Evolutionary conservation across 2,113 vertebrate genomes (phyloP).

Genomic region (Hippocampus zosterae): DNA sequence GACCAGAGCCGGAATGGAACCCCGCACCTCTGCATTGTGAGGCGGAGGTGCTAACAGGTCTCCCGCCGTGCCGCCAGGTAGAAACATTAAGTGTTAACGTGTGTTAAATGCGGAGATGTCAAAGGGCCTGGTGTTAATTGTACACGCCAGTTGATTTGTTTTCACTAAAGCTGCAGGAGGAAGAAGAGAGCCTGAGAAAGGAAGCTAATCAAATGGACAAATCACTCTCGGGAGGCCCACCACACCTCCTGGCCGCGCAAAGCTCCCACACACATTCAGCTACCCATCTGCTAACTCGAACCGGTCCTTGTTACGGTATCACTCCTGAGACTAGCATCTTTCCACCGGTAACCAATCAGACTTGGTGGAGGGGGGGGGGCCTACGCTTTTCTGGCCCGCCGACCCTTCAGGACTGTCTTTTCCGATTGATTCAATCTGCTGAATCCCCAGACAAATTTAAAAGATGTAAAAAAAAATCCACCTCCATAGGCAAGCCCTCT

Average conservation of each 20-base stretch:
- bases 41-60: too few relatives aligned
- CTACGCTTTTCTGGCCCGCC: not conserved
- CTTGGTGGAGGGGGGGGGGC: not conserved
- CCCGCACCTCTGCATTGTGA: too few relatives aligned
- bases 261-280: constrained; percentile 10
- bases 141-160: constrained; percentile 10
- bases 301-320: too few relatives aligned
- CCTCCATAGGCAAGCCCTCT: not conserved
- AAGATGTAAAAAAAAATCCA: not conserved
- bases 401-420: not conserved
- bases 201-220: constrained; percentile 55
- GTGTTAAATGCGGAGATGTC: not conserved
- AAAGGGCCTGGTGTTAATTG: constrained; percentile 4
- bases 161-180: constrained; percentile 23
- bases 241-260: constrained; percentile 17
- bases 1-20: too few relatives aligned
- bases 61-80: too few relatives aligned
- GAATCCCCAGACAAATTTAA: not conserved
- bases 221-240: constrained; percentile 56
- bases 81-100: not conserved
- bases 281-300: not conserved
- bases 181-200: constrained; percentile 42
- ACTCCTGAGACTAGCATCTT: too few relatives aligned
- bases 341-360: too few relatives aligned
- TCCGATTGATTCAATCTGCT: not conserved